Evolutionary conservation across 2,113 vertebrate species (phyloP).

Genomic region (Fregata magnificens): DNA sequence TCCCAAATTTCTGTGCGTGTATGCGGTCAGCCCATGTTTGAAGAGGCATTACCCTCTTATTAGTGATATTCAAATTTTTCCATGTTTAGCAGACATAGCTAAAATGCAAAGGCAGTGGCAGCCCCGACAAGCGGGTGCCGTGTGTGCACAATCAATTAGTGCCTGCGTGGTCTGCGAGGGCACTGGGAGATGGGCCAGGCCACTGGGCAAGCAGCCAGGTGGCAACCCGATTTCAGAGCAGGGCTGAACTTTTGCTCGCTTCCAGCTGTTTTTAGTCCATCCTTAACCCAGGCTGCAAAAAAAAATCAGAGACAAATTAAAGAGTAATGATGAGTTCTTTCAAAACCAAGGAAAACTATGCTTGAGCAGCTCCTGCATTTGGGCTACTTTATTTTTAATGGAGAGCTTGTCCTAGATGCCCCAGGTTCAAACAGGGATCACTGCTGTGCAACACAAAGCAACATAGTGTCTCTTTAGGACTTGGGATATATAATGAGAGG

Average conservation of each 20-base stretch:
- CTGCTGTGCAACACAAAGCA: slow-evolving; percentile 17
- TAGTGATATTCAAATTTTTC: not conserved
- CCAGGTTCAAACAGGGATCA: slow-evolving; percentile 10
- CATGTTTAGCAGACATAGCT: not conserved
- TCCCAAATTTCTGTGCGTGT: not conserved
- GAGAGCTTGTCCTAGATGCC: not conserved
- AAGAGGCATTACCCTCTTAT: not conserved
- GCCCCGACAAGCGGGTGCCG: accelerated
- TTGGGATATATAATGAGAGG: slow-evolving; percentile 6
- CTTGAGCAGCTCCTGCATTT: not conserved
- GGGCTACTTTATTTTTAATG: slow-evolving; percentile 21
- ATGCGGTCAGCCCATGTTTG: accelerated
- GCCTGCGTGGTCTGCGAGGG: accelerated
- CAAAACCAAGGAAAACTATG: not conserved
- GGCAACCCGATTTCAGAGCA: not conserved
- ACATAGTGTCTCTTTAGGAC: not conserved
- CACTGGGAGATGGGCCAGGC: not conserved
- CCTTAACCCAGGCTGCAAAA: not conserved
- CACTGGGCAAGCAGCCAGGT: slow-evolving; percentile 13
- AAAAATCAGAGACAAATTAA: not conserved
- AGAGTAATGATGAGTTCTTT: not conserved
- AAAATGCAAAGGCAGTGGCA: not conserved
- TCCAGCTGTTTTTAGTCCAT: not conserved
- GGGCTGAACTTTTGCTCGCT: not conserved
- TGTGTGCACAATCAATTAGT: not conserved